phyloP scores from a whole-genome alignment of 2,797 vertebrate species.

The Podargus strigoides region DNA sequence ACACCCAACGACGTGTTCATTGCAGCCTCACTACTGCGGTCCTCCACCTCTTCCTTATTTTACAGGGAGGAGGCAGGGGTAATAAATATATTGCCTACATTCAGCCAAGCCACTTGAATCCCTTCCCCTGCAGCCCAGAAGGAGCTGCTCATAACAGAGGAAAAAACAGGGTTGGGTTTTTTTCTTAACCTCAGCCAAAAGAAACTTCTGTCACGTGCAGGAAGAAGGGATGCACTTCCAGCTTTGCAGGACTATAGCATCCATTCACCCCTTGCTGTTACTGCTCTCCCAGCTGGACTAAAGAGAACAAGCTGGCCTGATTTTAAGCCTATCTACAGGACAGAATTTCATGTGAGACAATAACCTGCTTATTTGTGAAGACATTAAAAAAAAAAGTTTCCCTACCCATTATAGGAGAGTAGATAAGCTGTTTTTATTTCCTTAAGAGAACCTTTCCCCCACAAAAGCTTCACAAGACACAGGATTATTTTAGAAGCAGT shows the following conservation, averaged over 20 bases:
- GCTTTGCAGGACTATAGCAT: neutral
- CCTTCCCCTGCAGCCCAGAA: neutral
- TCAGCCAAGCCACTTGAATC: neutral
- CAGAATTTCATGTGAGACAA: neutral
- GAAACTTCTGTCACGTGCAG: neutral
- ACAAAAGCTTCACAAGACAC: neutral
- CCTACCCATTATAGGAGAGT: neutral
- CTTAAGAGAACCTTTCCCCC: neutral
- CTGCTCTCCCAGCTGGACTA: neutral
- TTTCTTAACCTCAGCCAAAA: neutral
- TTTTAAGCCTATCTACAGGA: neutral
- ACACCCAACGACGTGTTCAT: rapidly evolving
- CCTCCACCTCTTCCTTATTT: neutral
- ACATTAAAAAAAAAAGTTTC: neutral
- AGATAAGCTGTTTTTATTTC: neutral
- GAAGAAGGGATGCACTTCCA: neutral
- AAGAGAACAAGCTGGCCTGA: neutral
- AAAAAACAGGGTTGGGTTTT: neutral
- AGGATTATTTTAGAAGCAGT: neutral
- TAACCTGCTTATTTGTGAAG: neutral
- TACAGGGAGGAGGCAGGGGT: neutral
- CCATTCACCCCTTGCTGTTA: neutral
- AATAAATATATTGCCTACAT: neutral
- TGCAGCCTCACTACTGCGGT: neutral
- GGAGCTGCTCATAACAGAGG: neutral